Percentiles rank a stretch among this genome's conserved stretches.
phyloP scores from a whole-genome alignment of 2,888 invertebrate species.

The Psylliodes chrysocephalus region DNA sequence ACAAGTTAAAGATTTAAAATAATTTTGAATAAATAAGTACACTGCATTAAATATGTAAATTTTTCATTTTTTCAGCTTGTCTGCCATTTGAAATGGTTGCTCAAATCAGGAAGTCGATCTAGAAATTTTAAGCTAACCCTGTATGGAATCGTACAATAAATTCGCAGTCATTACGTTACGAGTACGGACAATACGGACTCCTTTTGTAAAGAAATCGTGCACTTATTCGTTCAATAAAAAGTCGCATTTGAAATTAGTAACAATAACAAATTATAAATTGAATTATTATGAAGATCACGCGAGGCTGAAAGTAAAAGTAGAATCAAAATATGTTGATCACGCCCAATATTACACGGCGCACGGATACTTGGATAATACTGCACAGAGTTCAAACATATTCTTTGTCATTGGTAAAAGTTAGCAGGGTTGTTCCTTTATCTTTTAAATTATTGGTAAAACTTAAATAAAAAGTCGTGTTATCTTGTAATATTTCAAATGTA shows the following conservation, averaged over 20 bases:
- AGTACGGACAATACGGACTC: slow-evolving; percentile 10
- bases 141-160: neutral
- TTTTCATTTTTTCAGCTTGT: too few relatives aligned
- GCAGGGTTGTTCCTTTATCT: too few relatives aligned
- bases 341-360: slow-evolving; percentile 23
- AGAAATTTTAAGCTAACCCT: neutral
- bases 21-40: too few relatives aligned
- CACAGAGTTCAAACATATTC: too few relatives aligned
- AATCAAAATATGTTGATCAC: slow-evolving; percentile 29
- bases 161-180: slow-evolving; percentile 1
- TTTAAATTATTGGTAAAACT: too few relatives aligned
- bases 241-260: slow-evolving; percentile 16
- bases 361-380: neutral
- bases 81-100: too few relatives aligned
- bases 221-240: slow-evolving; percentile 11
- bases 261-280: slow-evolving; percentile 29
- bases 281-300: slow-evolving; percentile 22
- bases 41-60: too few relatives aligned
- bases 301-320: slow-evolving; percentile 28
- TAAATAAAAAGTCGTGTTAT: too few relatives aligned
- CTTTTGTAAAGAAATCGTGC: slow-evolving; percentile 24
- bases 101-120: too few relatives aligned
- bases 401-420: too few relatives aligned
- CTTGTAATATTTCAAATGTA: too few relatives aligned
- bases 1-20: too few relatives aligned